Evolutionary conservation across 2,113 vertebrate genomes (phyloP), one percentile per base, ranked within the genome.

Genomic region (Vanacampus margaritifer): DNA sequence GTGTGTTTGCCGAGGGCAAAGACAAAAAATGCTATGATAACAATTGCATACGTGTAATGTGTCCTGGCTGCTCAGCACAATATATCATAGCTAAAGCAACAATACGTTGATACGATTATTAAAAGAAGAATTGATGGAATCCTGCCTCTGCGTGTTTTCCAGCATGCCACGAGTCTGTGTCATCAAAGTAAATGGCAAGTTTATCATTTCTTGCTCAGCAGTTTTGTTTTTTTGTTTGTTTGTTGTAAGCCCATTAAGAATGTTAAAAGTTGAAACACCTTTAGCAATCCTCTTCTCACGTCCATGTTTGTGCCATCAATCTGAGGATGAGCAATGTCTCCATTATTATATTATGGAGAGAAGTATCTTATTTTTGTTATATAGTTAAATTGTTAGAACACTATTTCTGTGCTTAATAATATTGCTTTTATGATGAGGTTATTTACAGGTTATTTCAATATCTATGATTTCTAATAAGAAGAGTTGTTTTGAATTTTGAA

Each of bases 71-170:
- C 48, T 23, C 24, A 54, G 12, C 16, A 26, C 12, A 32, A 57
- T n/a, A 7, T n/a, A 51, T 1, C 16, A 3, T 57, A 13, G 6
- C 16, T 32, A 26, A 17, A 9, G 16, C 32, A 26, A 57, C 54
- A 57, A 26, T 24, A 14, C 0, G 24, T 35, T 32, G 14, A 17
- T 6, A 5, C 16, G 14, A 57, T 32, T 32, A 57, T 57, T 1
- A 57, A 57, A 57, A 57, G 13, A 32, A 57, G 6, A 56, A 56
- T 23, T 56, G 54, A 32, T 57, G 54, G 26, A 57, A 57, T 57
- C 54, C 54, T 32, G 54, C 54, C 26, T 57, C 54, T 32, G 54
- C 54, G 19, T 57, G 54, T 57, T 57, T 57, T 57, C 54, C 54
- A 32, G 2, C 54, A 32, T 57, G 26, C 54, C 54, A 32, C 12